Conservation (phyloP, 2,888 invertebrate genomes). For the Ophion ellenae region DNA sequence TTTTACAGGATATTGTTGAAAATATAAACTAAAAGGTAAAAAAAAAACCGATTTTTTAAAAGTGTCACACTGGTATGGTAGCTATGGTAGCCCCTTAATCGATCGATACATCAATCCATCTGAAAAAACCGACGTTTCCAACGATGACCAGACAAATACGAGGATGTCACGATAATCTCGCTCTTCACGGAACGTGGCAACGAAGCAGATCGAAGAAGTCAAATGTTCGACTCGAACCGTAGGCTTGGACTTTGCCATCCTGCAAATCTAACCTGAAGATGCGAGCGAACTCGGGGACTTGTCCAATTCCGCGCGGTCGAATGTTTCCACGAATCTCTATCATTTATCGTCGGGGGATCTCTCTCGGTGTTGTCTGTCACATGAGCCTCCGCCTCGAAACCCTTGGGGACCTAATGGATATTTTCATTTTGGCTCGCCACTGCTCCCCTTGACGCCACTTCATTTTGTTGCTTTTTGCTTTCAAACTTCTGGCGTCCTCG, state of each 20-base stretch:
- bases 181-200: not conserved
- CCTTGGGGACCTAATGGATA: slow-evolving; percentile 47
- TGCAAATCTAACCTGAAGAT: slow-evolving; percentile 61
- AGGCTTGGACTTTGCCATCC: not conserved
- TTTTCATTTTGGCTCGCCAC: slow-evolving; percentile 24
- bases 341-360: slow-evolving; percentile 70
- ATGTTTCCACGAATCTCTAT: slow-evolving; percentile 77
- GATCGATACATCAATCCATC: not conserved
- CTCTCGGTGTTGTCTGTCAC: slow-evolving; percentile 49
- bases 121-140: not conserved
- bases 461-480: not conserved
- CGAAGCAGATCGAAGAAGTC: slow-evolving; percentile 17
- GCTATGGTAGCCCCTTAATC: not conserved
- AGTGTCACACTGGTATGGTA: too few species aligned
- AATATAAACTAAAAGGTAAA: too few species aligned
- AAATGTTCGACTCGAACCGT: slow-evolving; percentile 7
- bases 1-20: too few species aligned
- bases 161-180: not conserved
- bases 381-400: slow-evolving; percentile 8
- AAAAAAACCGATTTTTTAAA: too few species aligned
- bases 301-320: slow-evolving; percentile 70
- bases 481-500: slow-evolving; percentile 8
- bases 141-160: not conserved
- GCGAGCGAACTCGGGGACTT: slow-evolving; percentile 33
- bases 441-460: slow-evolving; percentile 16